A percentile compares a stretch with the other conserved stretches of the same genome.
Conservation (phyloP, 2,888 invertebrate genomes). For the Ormyrus labotus region DNA sequence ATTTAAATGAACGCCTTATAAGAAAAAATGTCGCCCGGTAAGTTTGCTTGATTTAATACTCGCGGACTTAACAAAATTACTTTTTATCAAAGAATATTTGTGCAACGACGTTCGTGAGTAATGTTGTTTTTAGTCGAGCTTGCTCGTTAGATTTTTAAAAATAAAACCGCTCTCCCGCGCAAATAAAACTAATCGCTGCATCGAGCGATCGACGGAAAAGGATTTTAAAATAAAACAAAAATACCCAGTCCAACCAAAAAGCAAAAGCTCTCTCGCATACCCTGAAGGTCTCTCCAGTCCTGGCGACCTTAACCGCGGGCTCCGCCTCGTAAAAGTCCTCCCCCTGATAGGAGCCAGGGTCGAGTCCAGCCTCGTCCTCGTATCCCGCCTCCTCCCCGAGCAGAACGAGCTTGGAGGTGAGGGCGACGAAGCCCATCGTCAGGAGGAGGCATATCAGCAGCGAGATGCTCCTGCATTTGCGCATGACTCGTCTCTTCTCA, state of each 20-base stretch:
- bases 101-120: too few relatives aligned
- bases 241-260: background rate
- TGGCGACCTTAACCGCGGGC: background rate
- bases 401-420: slow-evolving; percentile 32
- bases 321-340: slow-evolving; percentile 39
- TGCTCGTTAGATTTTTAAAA: too few relatives aligned
- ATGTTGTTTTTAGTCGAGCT: too few relatives aligned
- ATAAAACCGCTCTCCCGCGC: too few relatives aligned
- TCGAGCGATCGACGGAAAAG: too few relatives aligned
- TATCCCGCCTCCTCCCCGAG: slow-evolving; percentile 24
- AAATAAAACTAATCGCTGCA: too few relatives aligned
- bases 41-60: too few relatives aligned
- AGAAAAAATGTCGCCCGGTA: too few relatives aligned
- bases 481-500: slow-evolving; percentile 22
- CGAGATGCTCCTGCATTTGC: slow-evolving; percentile 31
- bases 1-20: too few relatives aligned
- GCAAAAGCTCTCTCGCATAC: slow-evolving; percentile 10
- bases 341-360: slow-evolving; percentile 18
- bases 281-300: slow-evolving; percentile 17
- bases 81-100: too few relatives aligned
- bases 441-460: slow-evolving; percentile 26
- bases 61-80: too few relatives aligned
- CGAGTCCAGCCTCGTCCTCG: slow-evolving; percentile 11
- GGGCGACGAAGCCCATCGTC: slow-evolving; percentile 29
- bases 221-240: too few relatives aligned